Percentiles rank a stretch among this genome's conserved stretches.
These are phyloP conservation scores for Cheirogaleus major DNA, from an alignment of 2,797 vertebrate genomes.

Conservation along the genomic window DNA sequence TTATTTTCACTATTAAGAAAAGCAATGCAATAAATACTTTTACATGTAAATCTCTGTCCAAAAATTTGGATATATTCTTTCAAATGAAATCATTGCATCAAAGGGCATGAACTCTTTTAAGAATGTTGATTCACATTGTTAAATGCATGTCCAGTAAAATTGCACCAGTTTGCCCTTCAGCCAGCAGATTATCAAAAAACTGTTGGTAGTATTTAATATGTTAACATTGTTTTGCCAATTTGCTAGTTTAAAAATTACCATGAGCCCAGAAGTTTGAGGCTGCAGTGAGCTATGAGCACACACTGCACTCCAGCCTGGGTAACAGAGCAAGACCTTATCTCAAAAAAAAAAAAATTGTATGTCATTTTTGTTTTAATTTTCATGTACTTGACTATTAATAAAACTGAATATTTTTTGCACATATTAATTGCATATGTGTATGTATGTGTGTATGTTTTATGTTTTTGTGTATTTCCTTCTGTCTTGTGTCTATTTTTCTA, in stretches of 20 bases:
- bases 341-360: neutral
- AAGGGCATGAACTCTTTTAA: conserved; percentile 24
- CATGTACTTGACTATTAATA: neutral
- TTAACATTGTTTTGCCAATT: conserved; percentile 6
- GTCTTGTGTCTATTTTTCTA: conserved; percentile 16
- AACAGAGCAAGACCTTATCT: neutral
- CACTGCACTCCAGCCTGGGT: neutral
- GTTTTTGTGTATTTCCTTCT: neutral
- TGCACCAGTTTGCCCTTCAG: neutral
- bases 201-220: neutral
- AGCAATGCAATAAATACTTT: conserved; percentile 23
- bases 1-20: conserved; percentile 52
- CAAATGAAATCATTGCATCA: neutral
- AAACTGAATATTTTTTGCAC: conserved; percentile 1
- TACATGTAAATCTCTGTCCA: conserved; percentile 29
- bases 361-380: neutral
- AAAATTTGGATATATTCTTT: conserved; percentile 18
- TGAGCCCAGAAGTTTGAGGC: neutral
- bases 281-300: neutral
- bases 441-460: neutral
- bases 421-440: neutral
- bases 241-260: conserved; percentile 18
- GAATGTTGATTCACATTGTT: neutral
- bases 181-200: neutral
- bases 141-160: conserved; percentile 14